These are phyloP conservation scores for Gobius niger DNA, from an alignment of 2,113 vertebrate genomes.

Conservation along the genomic window DNA sequence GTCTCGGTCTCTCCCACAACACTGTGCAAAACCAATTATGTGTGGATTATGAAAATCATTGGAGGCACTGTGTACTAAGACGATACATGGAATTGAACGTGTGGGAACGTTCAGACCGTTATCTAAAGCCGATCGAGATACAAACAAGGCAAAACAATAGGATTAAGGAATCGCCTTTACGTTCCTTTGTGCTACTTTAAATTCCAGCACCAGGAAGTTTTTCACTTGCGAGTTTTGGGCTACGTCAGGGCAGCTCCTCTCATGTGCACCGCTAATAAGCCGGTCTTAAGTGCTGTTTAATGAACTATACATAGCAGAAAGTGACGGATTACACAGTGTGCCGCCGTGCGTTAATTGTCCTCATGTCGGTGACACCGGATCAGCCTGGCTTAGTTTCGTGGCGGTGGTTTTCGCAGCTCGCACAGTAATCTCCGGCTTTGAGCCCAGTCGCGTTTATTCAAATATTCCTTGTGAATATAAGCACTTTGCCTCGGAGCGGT, in stretches of 20 bases:
- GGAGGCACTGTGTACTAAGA: neutral
- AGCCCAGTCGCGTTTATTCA: conserved; percentile 43
- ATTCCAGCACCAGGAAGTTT: neutral
- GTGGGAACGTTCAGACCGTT: neutral
- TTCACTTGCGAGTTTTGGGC: conserved; percentile 3
- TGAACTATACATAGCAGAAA: conserved; percentile 46
- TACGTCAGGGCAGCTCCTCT: conserved; percentile 19
- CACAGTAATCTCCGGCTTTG: conserved; percentile 56
- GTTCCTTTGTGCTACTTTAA: neutral
- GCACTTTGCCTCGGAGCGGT: conserved; percentile 45
- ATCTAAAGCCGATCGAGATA: conserved; percentile 1
- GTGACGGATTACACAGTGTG: conserved; percentile 14
- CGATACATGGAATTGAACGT: neutral
- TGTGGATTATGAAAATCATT: conserved; percentile 6
- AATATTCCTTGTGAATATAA: conserved; percentile 44
- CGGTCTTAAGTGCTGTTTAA: conserved; percentile 51
- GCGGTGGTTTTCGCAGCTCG: conserved; percentile 40
- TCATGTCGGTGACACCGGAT: conserved; percentile 55
- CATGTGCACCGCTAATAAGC: conserved; percentile 46
- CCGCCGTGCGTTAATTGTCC: conserved; percentile 53
- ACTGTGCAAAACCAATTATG: neutral
- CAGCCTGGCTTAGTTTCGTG: conserved; percentile 64
- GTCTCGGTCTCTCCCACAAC: neutral
- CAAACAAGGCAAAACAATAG: neutral
- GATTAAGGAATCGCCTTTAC: neutral